These are phyloP conservation scores for Harmothoe impar DNA, from an alignment of 2,888 invertebrate species.

Conservation along the genomic window DNA sequence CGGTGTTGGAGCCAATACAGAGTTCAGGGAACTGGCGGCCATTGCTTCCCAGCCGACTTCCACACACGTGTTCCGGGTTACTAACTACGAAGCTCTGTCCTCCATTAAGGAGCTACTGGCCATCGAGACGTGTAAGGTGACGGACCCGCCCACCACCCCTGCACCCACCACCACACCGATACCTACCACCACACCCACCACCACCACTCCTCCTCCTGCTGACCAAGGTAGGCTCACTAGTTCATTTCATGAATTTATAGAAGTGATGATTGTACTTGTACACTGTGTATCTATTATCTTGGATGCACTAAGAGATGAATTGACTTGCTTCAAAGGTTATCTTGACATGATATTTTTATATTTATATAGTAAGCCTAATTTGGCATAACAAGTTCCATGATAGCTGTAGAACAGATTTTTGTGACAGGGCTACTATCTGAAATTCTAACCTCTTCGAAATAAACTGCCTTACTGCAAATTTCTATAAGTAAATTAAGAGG, in stretches of 20 bases:
- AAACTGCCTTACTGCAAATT: no score
- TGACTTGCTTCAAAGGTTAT: no score
- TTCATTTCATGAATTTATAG: background rate
- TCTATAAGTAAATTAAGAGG: no score
- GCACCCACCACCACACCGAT: slow-evolving; percentile 34
- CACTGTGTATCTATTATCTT: slow-evolving; percentile 30
- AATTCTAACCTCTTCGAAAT: no score
- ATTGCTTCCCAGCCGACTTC: slow-evolving; percentile 77
- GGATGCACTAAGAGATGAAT: no score
- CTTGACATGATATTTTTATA: no score
- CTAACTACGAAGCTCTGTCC: slow-evolving; percentile 75
- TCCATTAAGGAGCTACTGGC: slow-evolving; percentile 78
- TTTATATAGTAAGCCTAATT: no score
- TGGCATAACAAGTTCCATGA: no score
- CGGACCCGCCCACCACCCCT: slow-evolving; percentile 14
- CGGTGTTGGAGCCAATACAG: slow-evolving; percentile 78
- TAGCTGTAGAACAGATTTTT: no score
- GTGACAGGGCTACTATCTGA: no score
- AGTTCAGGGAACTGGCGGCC: slow-evolving; percentile 74
- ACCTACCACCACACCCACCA: slow-evolving; percentile 17
- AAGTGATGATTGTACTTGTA: no score
- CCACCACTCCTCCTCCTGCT: slow-evolving; percentile 37
- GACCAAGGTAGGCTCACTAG: slow-evolving; percentile 33
- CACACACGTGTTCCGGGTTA: slow-evolving; percentile 77
- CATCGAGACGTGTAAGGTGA: slow-evolving; percentile 76